Percentiles rank a stretch among this genome's conserved stretches.
These are phyloP conservation scores for Stegostoma tigrinum DNA, from an alignment of 2,113 vertebrate genomes.

Conservation along the genomic window DNA sequence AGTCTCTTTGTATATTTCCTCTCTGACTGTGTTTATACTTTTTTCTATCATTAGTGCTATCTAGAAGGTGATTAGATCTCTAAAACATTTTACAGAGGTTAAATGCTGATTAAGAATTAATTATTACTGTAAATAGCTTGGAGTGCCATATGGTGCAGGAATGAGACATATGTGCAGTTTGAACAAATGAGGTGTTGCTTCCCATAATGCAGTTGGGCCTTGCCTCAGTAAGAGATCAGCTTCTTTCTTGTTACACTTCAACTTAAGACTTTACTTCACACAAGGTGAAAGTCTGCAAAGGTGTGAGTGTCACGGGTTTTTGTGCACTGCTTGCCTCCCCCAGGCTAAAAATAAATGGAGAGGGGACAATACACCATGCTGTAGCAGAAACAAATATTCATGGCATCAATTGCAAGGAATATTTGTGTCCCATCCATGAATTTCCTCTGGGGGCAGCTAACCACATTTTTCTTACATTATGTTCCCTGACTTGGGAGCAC, in stretches of 20 bases:
- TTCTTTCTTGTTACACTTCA: conserved; percentile 64
- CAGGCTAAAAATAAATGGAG: conserved; percentile 19
- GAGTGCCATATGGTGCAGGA: conserved; percentile 90
- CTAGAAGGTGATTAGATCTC: conserved; percentile 84
- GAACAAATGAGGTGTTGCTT: conserved; percentile 83
- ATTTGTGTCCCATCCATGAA: neutral
- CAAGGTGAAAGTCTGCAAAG: conserved; percentile 26
- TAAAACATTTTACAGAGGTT: conserved; percentile 84
- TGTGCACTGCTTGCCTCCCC: neutral
- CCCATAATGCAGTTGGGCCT: conserved; percentile 56
- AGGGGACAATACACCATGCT: neutral
- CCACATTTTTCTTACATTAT: neutral
- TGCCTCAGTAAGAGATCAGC: conserved; percentile 73
- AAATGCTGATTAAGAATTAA: conserved; percentile 96
- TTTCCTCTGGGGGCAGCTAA: neutral
- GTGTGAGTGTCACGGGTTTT: conserved; percentile 31
- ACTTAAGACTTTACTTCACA: conserved; percentile 25
- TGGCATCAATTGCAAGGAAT: neutral
- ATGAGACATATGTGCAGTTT: conserved; percentile 90
- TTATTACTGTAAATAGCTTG: conserved; percentile 94
- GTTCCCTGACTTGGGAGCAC: neutral
- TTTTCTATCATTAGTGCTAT: conserved; percentile 82
- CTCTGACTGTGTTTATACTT: conserved; percentile 74
- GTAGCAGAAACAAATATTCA: neutral
- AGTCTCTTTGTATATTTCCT: conserved; percentile 71